Base-by-base conservation (phyloP, 2,888 invertebrate genomes). In the Drosophila ezoana region DNA sequence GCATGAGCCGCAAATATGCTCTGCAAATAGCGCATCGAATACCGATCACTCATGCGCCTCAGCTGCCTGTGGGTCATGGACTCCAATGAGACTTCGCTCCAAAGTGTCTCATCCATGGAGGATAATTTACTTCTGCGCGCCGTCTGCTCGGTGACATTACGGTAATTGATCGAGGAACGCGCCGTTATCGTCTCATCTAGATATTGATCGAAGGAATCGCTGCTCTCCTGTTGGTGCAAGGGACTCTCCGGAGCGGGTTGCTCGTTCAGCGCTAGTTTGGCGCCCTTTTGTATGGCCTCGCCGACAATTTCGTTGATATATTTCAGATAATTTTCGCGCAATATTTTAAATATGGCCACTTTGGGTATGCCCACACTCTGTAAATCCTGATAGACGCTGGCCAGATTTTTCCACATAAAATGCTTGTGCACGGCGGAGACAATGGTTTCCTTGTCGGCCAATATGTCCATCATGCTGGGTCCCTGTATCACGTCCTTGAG, bases 341-440 rank as follows among this genome's bases (percentile, higher is more conserved):
- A 43, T 0, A 63, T 9, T 1, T 57, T 13, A 2, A 40, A 9
- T 0, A 59, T 45, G 0, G 48, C 43, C 0, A 0, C 0, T 0
- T 2, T 23, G 2, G 8, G 10, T 3, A 81, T 9, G 2, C 61
- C 52, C 0, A 65, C 14, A 0, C 8, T 2, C 10, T n/a, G 5
- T 9, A 87, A 4, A 13, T 81, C 65, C 1, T n/a, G 0, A n/a
- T 62, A 20, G 1, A 85, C 23, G 1, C n/a, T 28, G 0, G 14
- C 14, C 9, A 80, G 45, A 2, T 40, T 45, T 3, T 13, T 28
- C 80, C 80, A 80, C 87, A 80, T 83, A 3, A 37, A 49, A 38
- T 86, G 87, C 0, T n/a, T 45, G 0, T 6, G 16, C 0, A 86
- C 59, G 0, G 2, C 1, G 0, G 4, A 8, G 18, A 85, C 37